Base-by-base conservation (phyloP, 2,888 invertebrate genomes). In the Ichneumon xanthorius region DNA sequence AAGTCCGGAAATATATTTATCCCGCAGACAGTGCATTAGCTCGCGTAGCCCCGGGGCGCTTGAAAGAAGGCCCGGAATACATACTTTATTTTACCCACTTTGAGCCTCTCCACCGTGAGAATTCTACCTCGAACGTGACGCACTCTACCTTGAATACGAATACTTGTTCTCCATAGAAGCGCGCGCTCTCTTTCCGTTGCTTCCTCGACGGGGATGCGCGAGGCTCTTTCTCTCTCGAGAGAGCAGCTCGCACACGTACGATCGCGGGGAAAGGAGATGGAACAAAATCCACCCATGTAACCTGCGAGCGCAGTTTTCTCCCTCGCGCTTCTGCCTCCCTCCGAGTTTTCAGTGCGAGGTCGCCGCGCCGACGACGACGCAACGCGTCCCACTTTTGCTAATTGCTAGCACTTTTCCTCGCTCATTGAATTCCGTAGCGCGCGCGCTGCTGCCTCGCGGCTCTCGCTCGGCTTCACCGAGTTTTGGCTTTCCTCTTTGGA, bases 331-430 rank as follows among this genome's bases (percentile, higher is more conserved):
- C 53, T 40, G 55, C 48, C 72, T 65, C 58, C 71, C 71, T 82
- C 76, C 40, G 48, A 79, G 65, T 33, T 85, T 85, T 80, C 81
- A 67, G 75, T 76, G 65, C 81, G 82, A 85, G 76, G 75, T 58
- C 81, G 83, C 68, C 76, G 55, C 26, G 22, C 6, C 71, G 33
- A 65, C 79, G 68, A 79, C 78, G 72, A 76, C 78, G 85, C 82
- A 80, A 79, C 77, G 61, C 30, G 85, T 53, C 80, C 85, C 80
- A 85, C 82, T 85, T 85, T 87, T 78, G 84, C 88, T 89, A 89
- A 90, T 90, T 90, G 85, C 88, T 73, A 88, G 86, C 88, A 89
- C 88, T 88, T 89, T 90, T 90, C 88, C 76, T 88, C 85, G 89
- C 88, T 89, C 88, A 87, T 87, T 76, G 80, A 89, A 88, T 89